Percentiles rank a stretch among this genome's conserved stretches.
These are phyloP conservation scores for Crocallis elinguaria DNA, from an alignment of 2,888 invertebrate species.

Conservation along the genomic window DNA sequence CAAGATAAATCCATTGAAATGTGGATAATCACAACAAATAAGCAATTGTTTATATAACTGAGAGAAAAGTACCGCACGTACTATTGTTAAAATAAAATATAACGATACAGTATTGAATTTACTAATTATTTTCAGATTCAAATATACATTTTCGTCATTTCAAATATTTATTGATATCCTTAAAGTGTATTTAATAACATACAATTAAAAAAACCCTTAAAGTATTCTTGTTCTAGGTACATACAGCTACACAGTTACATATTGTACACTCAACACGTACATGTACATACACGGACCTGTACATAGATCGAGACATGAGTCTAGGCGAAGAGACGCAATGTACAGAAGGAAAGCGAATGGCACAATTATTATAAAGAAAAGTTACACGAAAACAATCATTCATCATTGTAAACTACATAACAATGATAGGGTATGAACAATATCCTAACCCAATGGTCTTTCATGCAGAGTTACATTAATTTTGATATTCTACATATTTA, in stretches of 20 bases:
- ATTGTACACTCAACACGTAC: constrained; percentile 55
- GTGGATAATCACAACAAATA: constrained; percentile 12
- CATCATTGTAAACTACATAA: constrained; percentile 10
- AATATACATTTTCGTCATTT: constrained; percentile 23
- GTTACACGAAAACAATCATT: constrained; percentile 23
- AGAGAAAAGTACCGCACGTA: constrained; percentile 33
- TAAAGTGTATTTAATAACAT: constrained; percentile 13
- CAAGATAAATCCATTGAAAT: constrained; percentile 32
- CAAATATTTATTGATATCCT: constrained; percentile 9
- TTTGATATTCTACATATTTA: constrained; percentile 27
- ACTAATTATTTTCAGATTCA: constrained; percentile 9
- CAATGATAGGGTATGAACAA: constrained; percentile 13
- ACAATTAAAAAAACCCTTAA: constrained; percentile 39
- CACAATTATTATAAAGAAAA: constrained; percentile 59
- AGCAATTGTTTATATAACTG: too few species aligned
- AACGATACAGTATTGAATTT: not conserved
- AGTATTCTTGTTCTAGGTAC: constrained; percentile 52
- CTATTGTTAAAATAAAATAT: not conserved
- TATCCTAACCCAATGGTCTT: constrained; percentile 3
- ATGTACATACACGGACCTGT: constrained; percentile 69
- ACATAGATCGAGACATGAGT: constrained; percentile 54
- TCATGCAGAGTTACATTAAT: constrained; percentile 21
- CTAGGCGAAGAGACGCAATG: constrained; percentile 64
- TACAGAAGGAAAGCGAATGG: constrained; percentile 79
- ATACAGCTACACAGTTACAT: constrained; percentile 51